These are phyloP conservation scores for Pantala flavescens DNA, from an alignment of 1,140 invertebrate species.

Conservation along the genomic window DNA sequence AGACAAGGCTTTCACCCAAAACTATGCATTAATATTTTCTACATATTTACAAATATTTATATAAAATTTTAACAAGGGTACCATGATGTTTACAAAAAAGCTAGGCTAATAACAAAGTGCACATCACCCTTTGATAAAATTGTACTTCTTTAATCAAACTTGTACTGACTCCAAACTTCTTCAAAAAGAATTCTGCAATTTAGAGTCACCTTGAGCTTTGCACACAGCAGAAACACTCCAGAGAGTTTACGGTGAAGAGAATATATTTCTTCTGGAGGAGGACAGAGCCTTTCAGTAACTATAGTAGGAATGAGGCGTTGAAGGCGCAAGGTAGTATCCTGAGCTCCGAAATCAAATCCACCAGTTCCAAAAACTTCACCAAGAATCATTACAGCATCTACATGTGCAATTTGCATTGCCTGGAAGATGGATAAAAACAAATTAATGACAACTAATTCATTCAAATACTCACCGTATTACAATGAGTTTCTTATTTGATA, in stretches of 20 bases:
- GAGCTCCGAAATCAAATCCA: constrained; percentile 80
- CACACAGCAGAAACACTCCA: constrained; percentile 89
- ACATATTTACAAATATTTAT: no score
- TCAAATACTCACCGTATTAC: no score
- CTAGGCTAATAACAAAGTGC: no score
- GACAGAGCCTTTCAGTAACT: constrained; percentile 83
- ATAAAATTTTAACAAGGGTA: no score
- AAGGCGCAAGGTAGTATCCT: constrained; percentile 66
- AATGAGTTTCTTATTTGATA: no score
- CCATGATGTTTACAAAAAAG: no score
- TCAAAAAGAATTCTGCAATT: constrained; percentile 80
- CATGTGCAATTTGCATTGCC: constrained; percentile 89
- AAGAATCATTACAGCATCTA: constrained; percentile 90
- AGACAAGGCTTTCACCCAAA: no score
- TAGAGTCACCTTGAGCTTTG: constrained; percentile 78
- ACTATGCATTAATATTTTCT: no score
- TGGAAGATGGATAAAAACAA: constrained; percentile 28
- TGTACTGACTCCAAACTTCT: constrained; percentile 61
- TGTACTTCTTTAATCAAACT: constrained; percentile 31
- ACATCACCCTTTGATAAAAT: not conserved
- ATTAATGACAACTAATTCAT: no score
- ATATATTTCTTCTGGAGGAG: constrained; percentile 98
- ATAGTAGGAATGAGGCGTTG: constrained; percentile 87
- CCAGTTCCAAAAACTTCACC: constrained; percentile 79
- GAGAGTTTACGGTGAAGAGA: constrained; percentile 96